Evolutionary conservation across 2,888 invertebrate species (phyloP).

Genomic region (Dioctria rufipes): DNA sequence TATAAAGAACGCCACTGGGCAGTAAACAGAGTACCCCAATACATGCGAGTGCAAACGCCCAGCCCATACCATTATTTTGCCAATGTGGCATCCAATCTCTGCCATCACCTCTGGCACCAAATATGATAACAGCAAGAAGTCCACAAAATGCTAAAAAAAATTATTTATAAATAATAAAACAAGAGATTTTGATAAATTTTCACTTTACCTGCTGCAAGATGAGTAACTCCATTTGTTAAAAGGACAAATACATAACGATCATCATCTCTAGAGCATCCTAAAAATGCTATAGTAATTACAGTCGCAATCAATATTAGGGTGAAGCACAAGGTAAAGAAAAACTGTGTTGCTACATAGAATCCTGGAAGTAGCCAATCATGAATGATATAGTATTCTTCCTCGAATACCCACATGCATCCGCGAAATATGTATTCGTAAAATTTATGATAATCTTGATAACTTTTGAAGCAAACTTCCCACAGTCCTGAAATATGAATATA

Average conservation of each 20-base stretch:
- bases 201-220: constrained; percentile 78
- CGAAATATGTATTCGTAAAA: constrained; percentile 87
- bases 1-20: constrained; percentile 84
- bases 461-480: constrained; percentile 95
- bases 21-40: constrained; percentile 83
- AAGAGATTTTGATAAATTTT: background rate
- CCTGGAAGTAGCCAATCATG: constrained; percentile 90
- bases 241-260: constrained; percentile 83
- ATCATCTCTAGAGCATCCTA: constrained; percentile 83
- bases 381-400: constrained; percentile 96
- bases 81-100: constrained; percentile 97
- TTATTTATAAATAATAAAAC: background rate
- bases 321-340: constrained; percentile 92
- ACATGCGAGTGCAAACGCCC: constrained; percentile 92
- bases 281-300: constrained; percentile 81
- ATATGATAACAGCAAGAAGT: constrained; percentile 86
- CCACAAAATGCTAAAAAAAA: constrained; percentile 80
- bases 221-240: constrained; percentile 81
- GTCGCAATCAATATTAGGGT: constrained; percentile 84
- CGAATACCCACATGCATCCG: constrained; percentile 98
- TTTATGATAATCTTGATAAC: constrained; percentile 88
- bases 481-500: constrained; percentile 76
- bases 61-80: constrained; percentile 95
- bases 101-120: constrained; percentile 92
- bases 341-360: constrained; percentile 94